A percentile compares a stretch with the other conserved stretches of the same genome.
Conservation (phyloP, 2,797 vertebrate genomes). For the Bradypodion ventrale region DNA sequence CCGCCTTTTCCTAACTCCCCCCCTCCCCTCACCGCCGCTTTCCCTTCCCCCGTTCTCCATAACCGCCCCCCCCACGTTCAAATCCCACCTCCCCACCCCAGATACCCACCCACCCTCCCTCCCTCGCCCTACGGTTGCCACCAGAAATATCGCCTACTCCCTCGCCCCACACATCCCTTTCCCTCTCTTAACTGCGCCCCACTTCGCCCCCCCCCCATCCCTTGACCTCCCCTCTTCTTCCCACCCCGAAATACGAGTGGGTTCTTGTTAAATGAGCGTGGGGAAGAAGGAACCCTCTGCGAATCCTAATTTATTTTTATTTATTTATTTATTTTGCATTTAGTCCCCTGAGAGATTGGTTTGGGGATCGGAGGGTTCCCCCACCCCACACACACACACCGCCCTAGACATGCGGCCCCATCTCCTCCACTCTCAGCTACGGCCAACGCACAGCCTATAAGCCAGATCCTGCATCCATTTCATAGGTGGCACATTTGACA, state of each 20-base stretch:
- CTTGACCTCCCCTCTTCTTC: background rate
- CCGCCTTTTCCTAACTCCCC: background rate
- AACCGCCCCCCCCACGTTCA: constrained; percentile 7
- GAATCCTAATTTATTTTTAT: too few relatives aligned
- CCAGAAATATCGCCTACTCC: too few relatives aligned
- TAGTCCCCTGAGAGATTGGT: too few relatives aligned
- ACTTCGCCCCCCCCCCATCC: background rate
- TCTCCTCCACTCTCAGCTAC: background rate
- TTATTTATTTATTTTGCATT: background rate
- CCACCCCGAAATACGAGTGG: background rate
- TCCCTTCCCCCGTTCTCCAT: background rate
- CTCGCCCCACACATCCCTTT: background rate
- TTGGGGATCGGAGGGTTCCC: background rate
- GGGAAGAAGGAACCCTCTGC: background rate
- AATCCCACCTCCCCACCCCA: constrained; percentile 8
- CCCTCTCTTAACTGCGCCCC: background rate
- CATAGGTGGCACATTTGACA: background rate
- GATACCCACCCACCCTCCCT: background rate
- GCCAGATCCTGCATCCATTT: background rate
- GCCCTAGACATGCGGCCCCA: background rate
- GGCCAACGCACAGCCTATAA: background rate
- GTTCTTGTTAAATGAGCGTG: background rate
- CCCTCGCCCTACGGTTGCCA: too few relatives aligned
- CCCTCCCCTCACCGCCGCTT: background rate
- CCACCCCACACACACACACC: accelerated